Evolutionary conservation across 2,888 invertebrate species (phyloP).

Genomic region (Dorcus parallelipipedus): DNA sequence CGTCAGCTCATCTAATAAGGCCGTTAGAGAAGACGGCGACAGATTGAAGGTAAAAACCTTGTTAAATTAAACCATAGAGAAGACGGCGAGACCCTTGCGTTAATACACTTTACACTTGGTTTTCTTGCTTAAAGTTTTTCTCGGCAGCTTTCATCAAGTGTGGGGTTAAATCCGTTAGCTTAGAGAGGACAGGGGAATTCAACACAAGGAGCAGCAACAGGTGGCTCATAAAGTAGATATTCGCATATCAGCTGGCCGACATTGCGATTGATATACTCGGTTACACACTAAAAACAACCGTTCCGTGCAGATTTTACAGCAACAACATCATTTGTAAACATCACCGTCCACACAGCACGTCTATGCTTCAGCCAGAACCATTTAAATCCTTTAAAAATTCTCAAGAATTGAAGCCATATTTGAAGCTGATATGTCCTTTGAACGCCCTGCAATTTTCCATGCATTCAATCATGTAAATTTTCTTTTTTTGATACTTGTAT

Average conservation of each 20-base stretch:
- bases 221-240: conserved; percentile 55
- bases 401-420: too few relatives aligned
- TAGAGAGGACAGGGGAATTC: conserved; percentile 30
- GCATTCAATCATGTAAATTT: too few relatives aligned
- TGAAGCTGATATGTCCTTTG: too few relatives aligned
- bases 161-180: conserved; percentile 35
- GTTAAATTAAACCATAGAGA: conserved; percentile 10
- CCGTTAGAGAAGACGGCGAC: conserved; percentile 1
- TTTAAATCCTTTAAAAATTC: too few relatives aligned
- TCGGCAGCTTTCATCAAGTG: conserved; percentile 34
- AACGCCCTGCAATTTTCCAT: too few relatives aligned
- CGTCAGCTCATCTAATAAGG: background rate
- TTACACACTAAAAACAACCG: conserved; percentile 3
- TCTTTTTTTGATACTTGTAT: too few relatives aligned
- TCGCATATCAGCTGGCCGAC: conserved; percentile 50
- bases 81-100: conserved; percentile 17
- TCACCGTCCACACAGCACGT: too few relatives aligned
- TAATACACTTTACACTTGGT: conserved; percentile 32
- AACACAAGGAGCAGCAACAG: conserved; percentile 44
- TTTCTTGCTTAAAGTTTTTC: conserved; percentile 24
- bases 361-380: too few relatives aligned
- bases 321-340: background rate
- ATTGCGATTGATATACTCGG: conserved; percentile 46
- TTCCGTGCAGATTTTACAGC: background rate
- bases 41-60: background rate